Base-by-base conservation (phyloP, 2,113 vertebrate genomes). In the Oreochromis spilurus region DNA sequence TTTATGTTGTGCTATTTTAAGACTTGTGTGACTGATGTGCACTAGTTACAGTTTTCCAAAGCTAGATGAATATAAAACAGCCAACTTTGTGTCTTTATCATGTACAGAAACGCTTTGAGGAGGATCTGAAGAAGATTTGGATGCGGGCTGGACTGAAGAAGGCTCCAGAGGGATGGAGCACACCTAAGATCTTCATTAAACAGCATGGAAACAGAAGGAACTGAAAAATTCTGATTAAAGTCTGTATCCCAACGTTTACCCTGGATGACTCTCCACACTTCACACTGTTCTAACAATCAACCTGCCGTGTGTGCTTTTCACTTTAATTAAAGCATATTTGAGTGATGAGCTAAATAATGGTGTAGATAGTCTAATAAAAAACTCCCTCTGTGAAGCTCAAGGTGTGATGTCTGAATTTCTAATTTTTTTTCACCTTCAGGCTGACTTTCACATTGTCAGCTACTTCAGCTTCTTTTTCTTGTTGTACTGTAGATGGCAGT, bases 121-220 rank as follows among this genome's bases (percentile, higher is more conserved):
- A 84, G 1, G 98, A 99, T 57, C 88, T 99, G 88, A 89, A 90
- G 40, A 96, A 95, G 58, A 96, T 99, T 90, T 98, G 98, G 97
- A 97, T 11, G 86, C 95, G 91, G 90, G 97, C 98, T 1, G 98
- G 98, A 54, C 94, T 99, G 91, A 98, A 95, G 93, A 95, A 90
- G 4, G 87, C 97, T 16, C 97, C 98, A 0, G 95, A 96, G 0
- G 98, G 97, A 26, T 99, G 98, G 98, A 95, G 91, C 5, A 79
- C 96, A 4, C 98, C 99, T 13, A 97, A 98, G 92, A 96, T 99
- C 89, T 99, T 95, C 91, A 26, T 98, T 87, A 97, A 92, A 83
- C 94, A 95, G 7, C 79, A 95, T 3, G 85, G 93, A 57, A 89
- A 77, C 58, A 93, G 79, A 87, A 80, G 11, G 13, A 70, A 93